Base-by-base conservation (phyloP, 1,140 invertebrate genomes). In the Bilobella aurantiaca region DNA sequence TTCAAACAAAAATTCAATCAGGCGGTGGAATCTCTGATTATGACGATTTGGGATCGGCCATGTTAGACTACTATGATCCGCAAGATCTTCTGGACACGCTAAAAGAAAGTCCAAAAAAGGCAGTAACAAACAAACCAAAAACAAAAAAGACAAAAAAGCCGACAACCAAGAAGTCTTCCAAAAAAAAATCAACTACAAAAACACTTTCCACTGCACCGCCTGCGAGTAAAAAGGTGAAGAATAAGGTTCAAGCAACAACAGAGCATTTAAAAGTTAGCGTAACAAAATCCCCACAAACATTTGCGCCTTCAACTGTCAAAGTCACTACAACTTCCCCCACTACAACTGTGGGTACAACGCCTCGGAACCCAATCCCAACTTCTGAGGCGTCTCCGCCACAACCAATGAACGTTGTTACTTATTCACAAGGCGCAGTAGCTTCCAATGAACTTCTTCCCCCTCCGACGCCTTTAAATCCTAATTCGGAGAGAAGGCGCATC, bases 311-410 rank as follows among this genome's bases (percentile, higher is more conserved):
- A 37, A n/a, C n/a, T n/a, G n/a, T n/a, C n/a, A n/a, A n/a, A n/a
- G n/a, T n/a, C n/a, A 60, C 56, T n/a, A 29, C 56, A 42, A 61
- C 58, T 21, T 12, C 58, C 3, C n/a, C 34, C 25, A 62, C 64
- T 29, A 46, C 64, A 8, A 62, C 58, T 23, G 2, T n/a, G 3
- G 23, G 8, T 29, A 16, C 28, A 29, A 5, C 58, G 31, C 5
- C 58, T 25, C 14, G 12, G 12, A 29, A 8, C 16, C 8, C 58
- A 14, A 31, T 29, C 8, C 58, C 28, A 59, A 5, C 31, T 53
- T 23, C 49, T 18, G 49, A 18, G 12, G 25, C 49, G 12, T 14
- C 8, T 5, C 12, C 49, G 12, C 3, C 49, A 42, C 8, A 53
- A 53, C 49, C n/a, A n/a, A n/a, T n/a, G n/a, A 42, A 18, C 21